These are phyloP conservation scores for Orthosia cruda DNA, from an alignment of 2,888 invertebrate species.

Conservation along the genomic window DNA sequence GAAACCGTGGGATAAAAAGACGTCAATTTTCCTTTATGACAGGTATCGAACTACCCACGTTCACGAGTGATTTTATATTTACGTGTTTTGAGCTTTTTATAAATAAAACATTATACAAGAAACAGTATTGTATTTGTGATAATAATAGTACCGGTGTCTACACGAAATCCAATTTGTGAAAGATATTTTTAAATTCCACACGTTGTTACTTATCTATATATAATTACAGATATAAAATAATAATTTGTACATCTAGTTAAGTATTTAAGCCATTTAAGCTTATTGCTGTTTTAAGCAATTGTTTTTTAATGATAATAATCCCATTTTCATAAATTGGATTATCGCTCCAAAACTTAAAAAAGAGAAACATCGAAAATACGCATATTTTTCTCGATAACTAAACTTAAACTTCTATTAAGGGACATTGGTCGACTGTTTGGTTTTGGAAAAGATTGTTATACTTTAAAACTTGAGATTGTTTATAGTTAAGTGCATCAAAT, in stretches of 20 bases:
- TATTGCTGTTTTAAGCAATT: constrained; percentile 86
- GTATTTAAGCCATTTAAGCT: constrained; percentile 80
- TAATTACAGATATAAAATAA: constrained; percentile 73
- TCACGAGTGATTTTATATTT: constrained; percentile 76
- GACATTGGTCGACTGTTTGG: constrained; percentile 65
- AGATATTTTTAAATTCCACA: constrained; percentile 73
- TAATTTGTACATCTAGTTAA: constrained; percentile 79
- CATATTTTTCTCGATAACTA: constrained; percentile 69
- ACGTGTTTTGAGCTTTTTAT: constrained; percentile 89
- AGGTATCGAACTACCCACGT: constrained; percentile 79
- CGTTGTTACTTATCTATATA: constrained; percentile 71
- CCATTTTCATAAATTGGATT: constrained; percentile 83
- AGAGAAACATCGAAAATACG: constrained; percentile 78
- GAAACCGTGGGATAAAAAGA: constrained; percentile 66
- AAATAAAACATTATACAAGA: constrained; percentile 77
- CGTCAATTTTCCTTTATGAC: constrained; percentile 74
- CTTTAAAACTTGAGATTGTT: constrained; percentile 51
- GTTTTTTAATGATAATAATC: constrained; percentile 75
- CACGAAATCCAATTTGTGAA: constrained; percentile 76
- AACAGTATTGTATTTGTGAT: constrained; percentile 80
- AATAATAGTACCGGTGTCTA: constrained; percentile 72
- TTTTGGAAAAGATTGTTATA: constrained; percentile 45
- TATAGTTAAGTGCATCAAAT: constrained; percentile 57
- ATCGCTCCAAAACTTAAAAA: constrained; percentile 71
- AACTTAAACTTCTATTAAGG: constrained; percentile 53